Conservation (phyloP, 2,888 invertebrate genomes). For the Petrolisthes manimaculis region DNA sequence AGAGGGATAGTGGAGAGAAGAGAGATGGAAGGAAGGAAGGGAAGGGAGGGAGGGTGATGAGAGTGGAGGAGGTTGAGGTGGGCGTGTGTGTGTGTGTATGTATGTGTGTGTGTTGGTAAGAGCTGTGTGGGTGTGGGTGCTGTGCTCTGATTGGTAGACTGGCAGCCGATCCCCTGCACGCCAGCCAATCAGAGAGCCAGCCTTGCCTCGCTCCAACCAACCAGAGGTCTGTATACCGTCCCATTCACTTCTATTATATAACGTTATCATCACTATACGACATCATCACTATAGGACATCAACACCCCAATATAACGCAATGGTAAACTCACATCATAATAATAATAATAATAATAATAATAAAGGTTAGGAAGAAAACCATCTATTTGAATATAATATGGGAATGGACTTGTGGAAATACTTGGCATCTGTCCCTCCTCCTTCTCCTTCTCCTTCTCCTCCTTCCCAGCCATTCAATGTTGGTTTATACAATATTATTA, state of each 20-base stretch:
- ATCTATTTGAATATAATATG: neutral
- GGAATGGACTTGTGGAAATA: neutral
- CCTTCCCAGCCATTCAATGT: neutral
- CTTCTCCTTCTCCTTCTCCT: neutral
- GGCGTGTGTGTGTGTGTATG: conserved; percentile 5
- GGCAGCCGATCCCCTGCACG: conserved; percentile 49
- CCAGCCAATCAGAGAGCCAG: conserved; percentile 37
- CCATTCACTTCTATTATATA: no score
- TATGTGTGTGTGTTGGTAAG: conserved; percentile 30
- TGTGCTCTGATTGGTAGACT: conserved; percentile 43
- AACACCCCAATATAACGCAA: no score
- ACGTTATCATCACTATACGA: no score
- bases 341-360: no score
- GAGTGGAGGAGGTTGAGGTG: neutral
- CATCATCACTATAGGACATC: no score
- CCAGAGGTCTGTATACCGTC: neutral
- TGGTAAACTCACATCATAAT: no score
- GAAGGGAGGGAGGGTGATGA: neutral
- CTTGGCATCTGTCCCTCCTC: neutral
- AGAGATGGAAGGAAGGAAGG: neutral
- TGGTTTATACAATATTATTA: no score
- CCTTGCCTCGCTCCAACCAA: neutral
- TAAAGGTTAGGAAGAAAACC: no score
- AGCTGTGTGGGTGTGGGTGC: conserved; percentile 42
- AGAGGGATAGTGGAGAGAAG: neutral